Conservation (phyloP, 1,140 invertebrate species). For the Arion vulgaris region DNA sequence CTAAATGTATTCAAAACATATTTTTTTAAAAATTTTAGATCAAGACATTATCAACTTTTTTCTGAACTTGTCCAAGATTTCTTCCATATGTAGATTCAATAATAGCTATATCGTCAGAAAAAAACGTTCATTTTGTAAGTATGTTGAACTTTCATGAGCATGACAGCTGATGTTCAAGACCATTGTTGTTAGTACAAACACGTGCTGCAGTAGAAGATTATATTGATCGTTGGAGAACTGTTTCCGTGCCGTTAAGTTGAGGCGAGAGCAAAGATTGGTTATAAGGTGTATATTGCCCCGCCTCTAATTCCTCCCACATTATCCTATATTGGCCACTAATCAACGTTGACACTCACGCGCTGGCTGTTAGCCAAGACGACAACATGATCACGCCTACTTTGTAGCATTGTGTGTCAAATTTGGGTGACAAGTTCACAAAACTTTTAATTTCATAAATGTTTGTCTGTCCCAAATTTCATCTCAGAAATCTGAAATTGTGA, state of each 20-base stretch:
- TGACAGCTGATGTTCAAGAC: background rate
- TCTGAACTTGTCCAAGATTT: too few relatives aligned
- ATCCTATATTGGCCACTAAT: background rate
- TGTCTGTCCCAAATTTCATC: constrained; percentile 3
- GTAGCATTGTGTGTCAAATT: background rate
- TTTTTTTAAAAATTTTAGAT: too few relatives aligned
- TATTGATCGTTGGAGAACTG: background rate
- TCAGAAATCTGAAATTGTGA: background rate
- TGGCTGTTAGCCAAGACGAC: background rate
- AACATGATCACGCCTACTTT: background rate
- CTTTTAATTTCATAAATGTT: background rate
- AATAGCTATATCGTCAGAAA: too few relatives aligned
- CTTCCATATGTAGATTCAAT: too few relatives aligned
- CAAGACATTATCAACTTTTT: too few relatives aligned
- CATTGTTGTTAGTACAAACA: background rate
- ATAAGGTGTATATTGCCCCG: background rate
- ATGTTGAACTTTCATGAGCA: background rate
- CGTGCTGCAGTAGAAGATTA: background rate
- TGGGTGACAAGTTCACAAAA: background rate
- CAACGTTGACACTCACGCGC: background rate
- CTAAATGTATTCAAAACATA: too few relatives aligned
- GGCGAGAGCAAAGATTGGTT: background rate
- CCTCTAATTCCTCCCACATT: background rate
- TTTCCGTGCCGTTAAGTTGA: background rate
- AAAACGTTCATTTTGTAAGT: too few relatives aligned